Evolutionary conservation across 2,888 invertebrate species (phyloP).

Genomic region (Alloscopus bannaensis): DNA sequence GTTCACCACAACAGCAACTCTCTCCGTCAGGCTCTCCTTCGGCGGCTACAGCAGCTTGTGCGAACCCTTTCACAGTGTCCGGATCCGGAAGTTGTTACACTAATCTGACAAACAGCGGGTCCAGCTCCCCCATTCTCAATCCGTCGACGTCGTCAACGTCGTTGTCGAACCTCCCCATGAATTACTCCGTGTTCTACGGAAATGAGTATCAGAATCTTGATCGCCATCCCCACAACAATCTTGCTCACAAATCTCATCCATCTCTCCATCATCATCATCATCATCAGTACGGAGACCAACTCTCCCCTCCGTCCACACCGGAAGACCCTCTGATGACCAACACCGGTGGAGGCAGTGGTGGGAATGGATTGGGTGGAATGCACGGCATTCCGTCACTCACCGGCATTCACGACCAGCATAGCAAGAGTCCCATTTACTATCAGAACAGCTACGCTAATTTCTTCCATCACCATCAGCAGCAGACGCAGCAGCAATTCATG

Average conservation of each 20-base stretch:
- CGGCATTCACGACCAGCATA: conserved; percentile 27
- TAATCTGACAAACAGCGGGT: conserved; percentile 60
- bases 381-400: conserved; percentile 39
- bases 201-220: conserved; percentile 68
- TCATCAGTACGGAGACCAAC: conserved; percentile 69
- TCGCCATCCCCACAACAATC: conserved; percentile 55
- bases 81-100: conserved; percentile 67
- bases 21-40: conserved; percentile 35
- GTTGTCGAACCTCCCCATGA: conserved; percentile 59
- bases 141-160: too few species aligned
- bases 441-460: conserved; percentile 66
- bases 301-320: conserved; percentile 72
- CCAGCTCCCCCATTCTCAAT: conserved; percentile 61
- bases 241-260: conserved; percentile 64
- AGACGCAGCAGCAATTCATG: conserved; percentile 50
- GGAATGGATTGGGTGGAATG: not conserved
- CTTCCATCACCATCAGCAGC: conserved; percentile 56
- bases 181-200: conserved; percentile 63
- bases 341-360: conserved; percentile 8
- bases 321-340: conserved; percentile 70
- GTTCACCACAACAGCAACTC: conserved; percentile 34
- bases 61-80: conserved; percentile 52
- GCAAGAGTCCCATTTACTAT: conserved; percentile 59
- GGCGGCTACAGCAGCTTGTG: conserved; percentile 4
- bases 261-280: conserved; percentile 11